Evolutionary conservation across 2,113 vertebrate genomes (phyloP).

Genomic region (Anoplopoma fimbria): DNA sequence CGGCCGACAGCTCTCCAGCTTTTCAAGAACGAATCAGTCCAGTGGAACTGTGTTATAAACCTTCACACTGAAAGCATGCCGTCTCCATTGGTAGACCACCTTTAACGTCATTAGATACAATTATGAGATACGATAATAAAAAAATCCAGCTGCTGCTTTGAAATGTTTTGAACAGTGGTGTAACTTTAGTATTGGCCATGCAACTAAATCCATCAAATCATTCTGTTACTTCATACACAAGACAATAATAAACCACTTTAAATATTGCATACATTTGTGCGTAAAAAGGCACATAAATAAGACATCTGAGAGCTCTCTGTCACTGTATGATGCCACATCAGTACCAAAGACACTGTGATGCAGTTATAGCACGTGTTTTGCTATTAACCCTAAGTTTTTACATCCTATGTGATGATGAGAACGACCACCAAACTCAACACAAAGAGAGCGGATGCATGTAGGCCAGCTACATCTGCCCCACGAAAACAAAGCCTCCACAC

Average conservation of each 20-base stretch:
- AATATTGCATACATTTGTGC: not conserved
- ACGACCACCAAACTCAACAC: slow-evolving; percentile 65
- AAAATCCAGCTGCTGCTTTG: slow-evolving; percentile 1
- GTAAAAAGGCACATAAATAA: not conserved
- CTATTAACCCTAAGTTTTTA: slow-evolving; percentile 26
- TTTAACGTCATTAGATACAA: not conserved
- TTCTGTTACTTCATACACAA: not conserved
- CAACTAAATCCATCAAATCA: not conserved
- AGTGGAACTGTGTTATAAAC: slow-evolving; percentile 17
- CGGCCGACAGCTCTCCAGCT: not conserved
- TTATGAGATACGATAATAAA: not conserved
- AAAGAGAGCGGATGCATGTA: slow-evolving; percentile 76
- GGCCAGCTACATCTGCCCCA: slow-evolving; percentile 76
- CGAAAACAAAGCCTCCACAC: slow-evolving; percentile 76
- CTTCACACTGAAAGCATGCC: not conserved
- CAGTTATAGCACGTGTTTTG: not conserved
- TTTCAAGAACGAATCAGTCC: slow-evolving; percentile 28
- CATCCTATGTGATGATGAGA: slow-evolving; percentile 48
- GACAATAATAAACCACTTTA: not conserved
- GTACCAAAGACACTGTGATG: not conserved
- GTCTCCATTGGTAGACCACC: not conserved
- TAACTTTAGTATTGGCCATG: not conserved
- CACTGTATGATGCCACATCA: not conserved
- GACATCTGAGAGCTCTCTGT: not conserved
- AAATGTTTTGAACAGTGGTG: not conserved